phyloP scores from a whole-genome alignment of 1,140 invertebrate genomes.

The Brachionus sp. region DNA sequence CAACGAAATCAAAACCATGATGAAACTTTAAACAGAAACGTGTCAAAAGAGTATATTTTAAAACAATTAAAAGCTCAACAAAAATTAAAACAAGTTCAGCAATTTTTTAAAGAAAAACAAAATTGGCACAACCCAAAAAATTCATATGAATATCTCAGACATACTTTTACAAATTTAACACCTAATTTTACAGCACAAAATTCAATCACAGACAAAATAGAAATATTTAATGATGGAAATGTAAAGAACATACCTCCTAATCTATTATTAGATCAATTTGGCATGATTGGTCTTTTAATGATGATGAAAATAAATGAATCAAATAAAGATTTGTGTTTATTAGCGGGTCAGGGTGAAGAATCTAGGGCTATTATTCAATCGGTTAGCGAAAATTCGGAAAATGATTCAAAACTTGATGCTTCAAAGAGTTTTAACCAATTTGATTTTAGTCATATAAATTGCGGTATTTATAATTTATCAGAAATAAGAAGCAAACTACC shows the following conservation, averaged over 20 bases:
- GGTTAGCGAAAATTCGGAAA: neutral
- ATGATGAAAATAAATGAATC: slow-evolving; percentile 9
- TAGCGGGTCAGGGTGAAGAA: neutral
- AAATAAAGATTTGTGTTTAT: neutral
- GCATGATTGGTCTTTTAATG: neutral
- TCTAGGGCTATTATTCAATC: neutral
- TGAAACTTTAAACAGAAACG: neutral
- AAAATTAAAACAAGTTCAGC: neutral
- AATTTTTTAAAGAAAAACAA: slow-evolving; percentile 1
- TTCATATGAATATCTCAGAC: neutral
- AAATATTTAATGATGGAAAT: slow-evolving; percentile 10
- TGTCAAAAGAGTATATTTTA: slow-evolving; percentile 6
- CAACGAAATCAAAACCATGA: neutral
- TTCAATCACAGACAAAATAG: neutral
- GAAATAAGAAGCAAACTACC: neutral
- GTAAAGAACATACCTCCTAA: neutral
- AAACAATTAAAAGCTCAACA: slow-evolving; percentile 1
- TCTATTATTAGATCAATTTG: neutral
- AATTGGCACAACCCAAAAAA: neutral
- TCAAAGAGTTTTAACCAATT: neutral
- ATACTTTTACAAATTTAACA: neutral
- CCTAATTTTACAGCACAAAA: neutral
- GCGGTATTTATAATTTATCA: neutral
- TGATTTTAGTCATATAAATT: neutral
- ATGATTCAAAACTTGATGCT: neutral